These are phyloP conservation scores for Rhea americana DNA, from an alignment of 2,113 vertebrate genomes.

Conservation along the genomic window DNA sequence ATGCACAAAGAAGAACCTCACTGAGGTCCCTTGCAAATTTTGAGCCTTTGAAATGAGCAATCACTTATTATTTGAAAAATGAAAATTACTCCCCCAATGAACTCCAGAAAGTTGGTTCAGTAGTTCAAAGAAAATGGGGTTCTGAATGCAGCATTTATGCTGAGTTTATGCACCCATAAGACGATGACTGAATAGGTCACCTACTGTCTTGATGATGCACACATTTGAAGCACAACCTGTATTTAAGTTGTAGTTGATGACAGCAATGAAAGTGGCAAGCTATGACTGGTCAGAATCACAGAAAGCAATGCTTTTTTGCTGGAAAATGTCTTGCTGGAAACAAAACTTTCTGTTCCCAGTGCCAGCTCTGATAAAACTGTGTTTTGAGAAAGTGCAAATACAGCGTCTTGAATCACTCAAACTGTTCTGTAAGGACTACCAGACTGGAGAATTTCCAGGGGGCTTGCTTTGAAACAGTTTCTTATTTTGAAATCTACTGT, in stretches of 20 bases:
- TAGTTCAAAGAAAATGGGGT: accelerated
- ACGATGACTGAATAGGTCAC: accelerated
- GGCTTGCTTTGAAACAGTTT: not conserved
- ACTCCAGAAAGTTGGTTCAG: accelerated
- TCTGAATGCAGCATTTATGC: accelerated
- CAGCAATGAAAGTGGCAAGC: not conserved
- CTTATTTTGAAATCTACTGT: not conserved
- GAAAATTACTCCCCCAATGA: accelerated
- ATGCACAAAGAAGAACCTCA: too few species aligned
- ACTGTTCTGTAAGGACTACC: not conserved
- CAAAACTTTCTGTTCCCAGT: accelerated
- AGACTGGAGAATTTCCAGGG: not conserved
- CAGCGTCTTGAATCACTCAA: not conserved
- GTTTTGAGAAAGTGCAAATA: not conserved
- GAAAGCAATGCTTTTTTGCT: not conserved
- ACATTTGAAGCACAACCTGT: accelerated
- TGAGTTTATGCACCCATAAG: accelerated
- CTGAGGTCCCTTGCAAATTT: not conserved
- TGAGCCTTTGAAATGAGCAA: not conserved
- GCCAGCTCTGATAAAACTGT: not conserved
- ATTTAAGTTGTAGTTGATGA: accelerated
- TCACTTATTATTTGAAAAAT: accelerated
- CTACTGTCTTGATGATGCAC: accelerated
- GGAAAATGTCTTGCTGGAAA: not conserved
- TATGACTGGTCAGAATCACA: accelerated